Base-by-base conservation (phyloP, 1,140 invertebrate genomes). In the Pseudomyrmex sp. region DNA sequence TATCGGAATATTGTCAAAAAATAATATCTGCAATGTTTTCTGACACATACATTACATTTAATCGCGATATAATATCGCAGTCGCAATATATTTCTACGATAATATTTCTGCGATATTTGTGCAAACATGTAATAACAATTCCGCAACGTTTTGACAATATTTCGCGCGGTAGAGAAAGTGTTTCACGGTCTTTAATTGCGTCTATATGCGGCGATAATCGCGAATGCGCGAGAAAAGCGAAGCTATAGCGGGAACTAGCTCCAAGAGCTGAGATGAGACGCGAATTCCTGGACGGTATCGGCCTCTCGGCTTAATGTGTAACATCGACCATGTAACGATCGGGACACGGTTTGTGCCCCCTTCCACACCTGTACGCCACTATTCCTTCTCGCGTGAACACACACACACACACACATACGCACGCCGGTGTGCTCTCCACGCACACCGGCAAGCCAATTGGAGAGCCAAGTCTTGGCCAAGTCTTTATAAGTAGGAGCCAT, bases 401-500 rank as follows among this genome's bases (percentile, higher is more conserved):
- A 86, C 80, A 58, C 69, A 65, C 56, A 35, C 46, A 35, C 26
- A 35, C 26, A 35, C 35, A 5, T 7, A 35, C 35, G 35, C 35
- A 35, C 13, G 50, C 13, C 7, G 74, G 26, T 68, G 61, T 76
- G 35, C 5, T 35, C 5, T 83, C 54, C 66, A 87, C 83, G 63
- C 83, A 87, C 77, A 85, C 85, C 56, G 62, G 56, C 48, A 77
- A 74, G 88, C 88, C 88, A 89, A 89, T 89, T 89, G 88, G 88
- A 89, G 88, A 89, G 87, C 84, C 88, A 89, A 89, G 85, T 69
- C 83, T 88, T 88, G 87, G 88, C 84, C 86, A 92, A 93, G 93
- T 94, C 93, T 94, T 94, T 94, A 94, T 94, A 94, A 94, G 93
- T 93, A 93, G 93, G 93, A 94, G 93, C 91, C 91, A 94, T 94